Percentiles rank a stretch among this genome's conserved stretches.
These are phyloP conservation scores for Ceratina japonica DNA, from an alignment of 1,140 invertebrate species.

Conservation along the genomic window DNA sequence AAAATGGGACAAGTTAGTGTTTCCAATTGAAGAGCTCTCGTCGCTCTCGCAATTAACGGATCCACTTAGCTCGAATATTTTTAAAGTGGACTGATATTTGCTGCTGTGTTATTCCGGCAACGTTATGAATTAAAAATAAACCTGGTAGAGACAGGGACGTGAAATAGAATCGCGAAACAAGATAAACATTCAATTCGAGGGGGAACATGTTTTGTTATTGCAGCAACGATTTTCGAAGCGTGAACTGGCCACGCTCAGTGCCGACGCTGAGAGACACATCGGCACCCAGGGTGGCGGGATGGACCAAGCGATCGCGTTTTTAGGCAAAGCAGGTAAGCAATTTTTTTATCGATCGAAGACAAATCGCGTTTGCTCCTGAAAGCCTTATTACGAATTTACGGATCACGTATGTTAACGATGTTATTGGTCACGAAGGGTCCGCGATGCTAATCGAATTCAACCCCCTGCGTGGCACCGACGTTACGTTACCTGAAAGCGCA, in stretches of 20 bases:
- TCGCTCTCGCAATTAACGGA: neutral
- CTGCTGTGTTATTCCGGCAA: neutral
- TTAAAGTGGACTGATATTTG: neutral
- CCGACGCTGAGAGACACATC: conserved; percentile 93
- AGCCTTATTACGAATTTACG: conserved; percentile 5
- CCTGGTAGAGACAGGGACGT: no score
- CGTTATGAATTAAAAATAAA: neutral
- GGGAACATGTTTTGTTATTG: conserved; percentile 10
- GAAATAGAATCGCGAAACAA: neutral
- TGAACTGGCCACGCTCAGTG: conserved; percentile 92
- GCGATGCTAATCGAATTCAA: conserved; percentile 97
- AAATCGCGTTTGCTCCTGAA: no score
- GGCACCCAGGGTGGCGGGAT: conserved; percentile 98
- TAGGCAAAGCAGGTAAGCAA: conserved; percentile 88
- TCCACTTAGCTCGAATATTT: neutral
- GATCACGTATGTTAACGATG: neutral
- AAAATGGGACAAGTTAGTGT: conserved; percentile 3
- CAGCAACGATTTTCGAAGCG: conserved; percentile 82
- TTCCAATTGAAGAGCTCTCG: neutral
- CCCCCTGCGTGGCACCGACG: conserved; percentile 89
- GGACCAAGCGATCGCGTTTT: conserved; percentile 99
- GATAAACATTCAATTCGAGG: neutral
- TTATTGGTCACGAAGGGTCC: conserved; percentile 79
- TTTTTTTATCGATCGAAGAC: neutral
- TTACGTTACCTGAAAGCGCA: conserved; percentile 88